Percentiles rank a stretch among this genome's conserved stretches.
Conservation (phyloP, 2,888 invertebrate species). For the Teleiodes luculella region DNA sequence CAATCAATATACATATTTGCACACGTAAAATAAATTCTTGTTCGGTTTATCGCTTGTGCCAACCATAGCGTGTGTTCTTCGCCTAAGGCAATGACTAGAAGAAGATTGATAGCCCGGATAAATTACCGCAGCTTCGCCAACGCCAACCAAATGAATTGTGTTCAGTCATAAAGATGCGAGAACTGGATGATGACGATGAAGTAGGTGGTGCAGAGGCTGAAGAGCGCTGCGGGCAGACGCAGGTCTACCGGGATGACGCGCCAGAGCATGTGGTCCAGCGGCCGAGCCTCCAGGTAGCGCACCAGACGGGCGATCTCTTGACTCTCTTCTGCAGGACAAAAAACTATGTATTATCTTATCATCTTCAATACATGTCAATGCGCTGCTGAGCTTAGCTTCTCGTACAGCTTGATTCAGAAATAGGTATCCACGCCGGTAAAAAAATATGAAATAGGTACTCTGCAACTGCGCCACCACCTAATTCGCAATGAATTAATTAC, state of each 20-base stretch:
- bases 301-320: not conserved
- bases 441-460: no score
- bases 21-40: no score
- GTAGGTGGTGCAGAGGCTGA: constrained; percentile 4
- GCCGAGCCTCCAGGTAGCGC: not conserved
- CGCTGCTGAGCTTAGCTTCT: not conserved
- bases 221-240: not conserved
- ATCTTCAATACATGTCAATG: not conserved
- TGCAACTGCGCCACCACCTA: no score
- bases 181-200: constrained; percentile 1
- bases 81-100: no score
- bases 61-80: no score
- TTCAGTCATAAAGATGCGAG: not conserved
- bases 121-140: no score
- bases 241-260: not conserved
- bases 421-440: no score
- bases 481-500: no score
- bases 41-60: no score
- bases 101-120: no score
- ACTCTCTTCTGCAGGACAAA: not conserved
- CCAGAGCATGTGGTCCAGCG: not conserved
- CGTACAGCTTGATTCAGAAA: no score
- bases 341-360: not conserved
- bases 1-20: not conserved
- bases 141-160: no score